Evolutionary conservation across 2,888 invertebrate genomes (phyloP), one percentile per base, ranked within the genome.

Genomic region (Copidosoma aretas): DNA sequence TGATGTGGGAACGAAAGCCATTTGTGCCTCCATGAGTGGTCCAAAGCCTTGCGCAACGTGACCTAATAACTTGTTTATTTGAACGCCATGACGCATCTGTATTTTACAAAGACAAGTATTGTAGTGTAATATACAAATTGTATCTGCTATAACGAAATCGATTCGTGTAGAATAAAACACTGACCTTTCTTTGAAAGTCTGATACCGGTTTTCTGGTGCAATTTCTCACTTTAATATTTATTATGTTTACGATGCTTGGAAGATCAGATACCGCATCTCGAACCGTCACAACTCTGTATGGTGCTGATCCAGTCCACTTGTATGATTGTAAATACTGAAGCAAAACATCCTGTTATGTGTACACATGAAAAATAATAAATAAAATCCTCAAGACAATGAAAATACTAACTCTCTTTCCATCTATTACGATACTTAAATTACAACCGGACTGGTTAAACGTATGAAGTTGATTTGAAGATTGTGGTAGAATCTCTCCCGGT

Each of bases 11-110:
- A 95, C 89, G 71, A 92, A 87, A 24, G 87, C 84, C 79, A 95
- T 93, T 65, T 94, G 87, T 0, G 92, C 92, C 81, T 90, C 91
- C 1, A 93, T 91, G 43, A 94, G 82, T 0, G 92, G 88, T 46
- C 91, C 90, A 92, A 94, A 92, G 77, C 93, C 91, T 80, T 94
- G 94, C 80, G 93, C 93, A 70, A 93, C 88, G 77, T 95, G 94
- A 81, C 94, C 94, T 12, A 88, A 84, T 46, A 92, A 80, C 68
- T 88, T 84, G 0, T 86, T 85, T 69, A 85, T 86, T 71, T 87
- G 86, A 71, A 88, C 87, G 68, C 85, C 85, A 46, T 88, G 87
- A 68, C 93, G 85, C 73, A 92, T 87, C 85, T 89, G 75, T 32
- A 32, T 39, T 71, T 70, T 60, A 61, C 71, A 71, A 60, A 61